Evolutionary conservation across 1,140 invertebrate species (phyloP), one percentile per base, ranked within the genome.

Genomic region (Camponotus pennsylvanicus): DNA sequence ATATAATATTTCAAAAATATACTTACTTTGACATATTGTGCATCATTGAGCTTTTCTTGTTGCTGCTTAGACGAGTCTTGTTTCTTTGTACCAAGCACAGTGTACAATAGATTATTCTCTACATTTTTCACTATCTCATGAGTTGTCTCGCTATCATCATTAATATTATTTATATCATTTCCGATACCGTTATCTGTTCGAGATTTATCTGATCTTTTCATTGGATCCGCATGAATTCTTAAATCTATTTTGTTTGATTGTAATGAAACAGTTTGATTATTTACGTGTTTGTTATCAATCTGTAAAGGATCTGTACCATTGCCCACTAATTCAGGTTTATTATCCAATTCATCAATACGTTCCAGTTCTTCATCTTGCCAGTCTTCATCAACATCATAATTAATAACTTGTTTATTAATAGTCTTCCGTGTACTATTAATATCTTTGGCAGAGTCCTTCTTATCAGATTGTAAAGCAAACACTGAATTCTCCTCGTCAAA

Each of bases 41-140:
- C 49, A 79, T 92, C 88, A 0, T 71, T 32, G 21, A 83, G 66
- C 34, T 80, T 91, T 18, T 84, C 89, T 37, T 92, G 70, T 45
- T 92, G 89, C 15, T 45, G 82, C 71, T 85, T 93, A 3, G 32
- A 34, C 34, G 86, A 67, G 21, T 52, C 86, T 66, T 91, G 91
- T 63, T 95, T 95, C 59, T 95, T 95, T 49, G 94, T 92, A n/a
- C 93, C 93, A 42, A 95, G 88, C 18, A 95, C 94, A 6, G 95
- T 95, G 42, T 95, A 95, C 32, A 95, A 91, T 34, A 95, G 84
- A 91, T 95, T 93, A 76, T 95, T 94, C 42, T 95, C 95, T 5
- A 91, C 70, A 92, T 92, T 94, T 49, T 95, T 93, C 1, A 95
- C 88, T 77, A 94, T 94, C 71, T 94, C 93, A 69, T 94, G 89